Evolutionary conservation across 2,888 invertebrate species (phyloP).

Genomic region (Blastobasis lacticolella): DNA sequence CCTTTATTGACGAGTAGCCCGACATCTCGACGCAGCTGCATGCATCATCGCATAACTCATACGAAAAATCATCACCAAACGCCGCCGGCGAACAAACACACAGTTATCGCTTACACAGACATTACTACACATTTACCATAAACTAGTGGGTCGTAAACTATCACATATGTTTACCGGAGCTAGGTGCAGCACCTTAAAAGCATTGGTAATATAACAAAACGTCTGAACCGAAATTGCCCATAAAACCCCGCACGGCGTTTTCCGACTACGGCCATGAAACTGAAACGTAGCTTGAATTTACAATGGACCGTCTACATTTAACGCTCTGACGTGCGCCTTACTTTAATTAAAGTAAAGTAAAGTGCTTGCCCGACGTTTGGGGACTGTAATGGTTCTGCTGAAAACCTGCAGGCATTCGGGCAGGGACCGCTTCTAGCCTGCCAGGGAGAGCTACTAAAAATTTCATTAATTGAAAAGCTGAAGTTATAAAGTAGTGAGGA

Average conservation of each 20-base stretch:
- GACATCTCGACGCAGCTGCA: too few relatives aligned
- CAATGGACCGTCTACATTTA: constrained; percentile 70
- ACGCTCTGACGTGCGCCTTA: constrained; percentile 65
- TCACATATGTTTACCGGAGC: constrained; percentile 69
- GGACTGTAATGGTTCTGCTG: constrained; percentile 6
- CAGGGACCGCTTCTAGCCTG: not conserved
- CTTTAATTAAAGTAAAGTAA: constrained; percentile 60
- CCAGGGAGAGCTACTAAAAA: not conserved
- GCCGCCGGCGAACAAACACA: not conserved
- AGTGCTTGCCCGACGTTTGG: constrained; percentile 18
- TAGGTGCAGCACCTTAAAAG: constrained; percentile 73
- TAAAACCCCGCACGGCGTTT: constrained; percentile 71
- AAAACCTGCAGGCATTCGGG: constrained; percentile 1
- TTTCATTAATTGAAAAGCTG: not conserved
- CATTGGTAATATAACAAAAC: constrained; percentile 76
- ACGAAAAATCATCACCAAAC: too few relatives aligned
- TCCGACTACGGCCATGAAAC: constrained; percentile 74
- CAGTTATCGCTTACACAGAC: constrained; percentile 44
- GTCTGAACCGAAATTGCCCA: constrained; percentile 74
- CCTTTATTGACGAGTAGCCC: too few relatives aligned
- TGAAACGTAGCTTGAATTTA: constrained; percentile 69
- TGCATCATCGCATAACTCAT: too few relatives aligned
- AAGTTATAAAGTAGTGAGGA: too few relatives aligned
- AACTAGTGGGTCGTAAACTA: constrained; percentile 62
- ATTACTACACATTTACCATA: constrained; percentile 63